Conservation (phyloP, 2,113 vertebrate species). For the Gobiocypris rarus region DNA sequence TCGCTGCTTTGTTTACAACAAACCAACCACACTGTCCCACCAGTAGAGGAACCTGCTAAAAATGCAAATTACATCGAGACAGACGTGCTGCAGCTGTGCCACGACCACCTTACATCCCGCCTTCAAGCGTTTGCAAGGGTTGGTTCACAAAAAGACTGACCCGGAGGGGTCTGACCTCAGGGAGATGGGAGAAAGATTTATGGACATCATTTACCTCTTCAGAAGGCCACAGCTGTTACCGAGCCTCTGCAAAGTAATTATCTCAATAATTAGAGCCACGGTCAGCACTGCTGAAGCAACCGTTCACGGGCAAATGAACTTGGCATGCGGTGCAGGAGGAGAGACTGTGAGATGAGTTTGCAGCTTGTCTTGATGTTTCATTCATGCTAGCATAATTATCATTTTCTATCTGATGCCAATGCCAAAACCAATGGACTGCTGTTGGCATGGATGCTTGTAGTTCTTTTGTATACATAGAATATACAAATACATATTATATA, state of each 20-base stretch:
- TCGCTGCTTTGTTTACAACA: slow-evolving; percentile 49
- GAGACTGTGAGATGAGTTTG: neutral
- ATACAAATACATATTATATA: neutral
- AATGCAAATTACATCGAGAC: slow-evolving; percentile 56
- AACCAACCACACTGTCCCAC: slow-evolving; percentile 5
- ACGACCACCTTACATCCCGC: slow-evolving; percentile 21
- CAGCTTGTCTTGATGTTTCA: slow-evolving; percentile 27
- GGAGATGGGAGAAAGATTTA: slow-evolving; percentile 50
- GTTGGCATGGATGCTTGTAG: slow-evolving; percentile 1
- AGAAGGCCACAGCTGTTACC: slow-evolving; percentile 62
- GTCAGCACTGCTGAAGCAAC: slow-evolving; percentile 26
- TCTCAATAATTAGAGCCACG: slow-evolving; percentile 56
- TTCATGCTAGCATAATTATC: slow-evolving; percentile 12
- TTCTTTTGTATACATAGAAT: neutral
- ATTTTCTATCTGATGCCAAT: neutral
- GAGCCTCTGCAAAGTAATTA: slow-evolving; percentile 57
- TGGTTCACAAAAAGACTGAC: slow-evolving; percentile 20
- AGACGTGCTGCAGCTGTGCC: slow-evolving; percentile 53
- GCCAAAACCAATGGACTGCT: neutral
- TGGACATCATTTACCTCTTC: slow-evolving; percentile 58
- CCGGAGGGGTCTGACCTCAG: slow-evolving; percentile 35
- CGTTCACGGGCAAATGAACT: neutral
- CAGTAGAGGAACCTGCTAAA: slow-evolving; percentile 49
- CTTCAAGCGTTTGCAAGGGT: neutral
- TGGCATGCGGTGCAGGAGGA: neutral